Evolutionary conservation across 2,888 invertebrate genomes (phyloP), one percentile per base, ranked within the genome.

Genomic region (Hydropsyche betteni): DNA sequence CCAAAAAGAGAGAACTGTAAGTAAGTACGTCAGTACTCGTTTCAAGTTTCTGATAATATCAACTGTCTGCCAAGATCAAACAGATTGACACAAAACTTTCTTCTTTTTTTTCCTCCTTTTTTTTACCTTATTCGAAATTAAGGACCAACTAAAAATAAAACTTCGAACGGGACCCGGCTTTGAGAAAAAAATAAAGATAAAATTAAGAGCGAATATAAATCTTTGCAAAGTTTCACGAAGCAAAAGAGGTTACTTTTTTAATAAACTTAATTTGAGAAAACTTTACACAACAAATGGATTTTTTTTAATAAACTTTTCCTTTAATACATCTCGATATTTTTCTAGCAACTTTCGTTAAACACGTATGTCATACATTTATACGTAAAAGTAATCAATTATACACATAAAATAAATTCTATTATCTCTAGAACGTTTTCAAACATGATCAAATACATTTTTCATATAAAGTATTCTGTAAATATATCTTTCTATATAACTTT

Each of bases 11-110:
- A 24, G 24, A 24, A 24, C 24, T 24, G 44, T 44, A 16, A 58
- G 58, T 58, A 10, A 44, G 44, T 44, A 44, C 44, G 44, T 44
- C 44, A 58, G 58, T 16, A 58, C 58, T 58, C 58, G 24, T 58
- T 58, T 58, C 24, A 58, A 58, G 58, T 58, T 58, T 58, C 16
- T 16, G 58, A 58, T 58, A 58, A 58, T 58, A 58, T 58, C 58
- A 58, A 58, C 58, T 58, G 58, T 58, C 58, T 14, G 14, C 58
- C 24, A 16, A 14, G 58, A 58, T 58, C 58, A 58, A 58, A 58
- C 58, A 24, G 24, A 16, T 58, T 58, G 58, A 58, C 58, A 58
- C 58, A 58, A 58, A 58, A 58, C 16, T 58, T 58, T 58, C 44
- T 44, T 44, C 44, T 44, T 44, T 44, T 44, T 44, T 44, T 44